Percentiles rank a stretch among this genome's conserved stretches.
Conservation (phyloP, 2,888 invertebrate genomes). For the Cyclophora punctaria region DNA sequence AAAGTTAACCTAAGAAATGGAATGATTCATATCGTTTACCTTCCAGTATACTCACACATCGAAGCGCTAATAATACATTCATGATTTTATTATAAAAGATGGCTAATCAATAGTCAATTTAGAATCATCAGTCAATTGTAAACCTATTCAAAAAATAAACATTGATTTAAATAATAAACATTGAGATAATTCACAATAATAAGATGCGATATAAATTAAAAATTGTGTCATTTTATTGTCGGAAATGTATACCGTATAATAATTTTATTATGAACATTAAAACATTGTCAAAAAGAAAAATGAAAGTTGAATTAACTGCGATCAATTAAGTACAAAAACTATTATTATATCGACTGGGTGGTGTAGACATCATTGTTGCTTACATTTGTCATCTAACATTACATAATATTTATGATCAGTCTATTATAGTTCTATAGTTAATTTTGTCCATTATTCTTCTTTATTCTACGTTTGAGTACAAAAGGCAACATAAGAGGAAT, state of each 20-base stretch:
- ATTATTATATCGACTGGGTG: conserved; percentile 26
- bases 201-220: conserved; percentile 55
- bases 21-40: conserved; percentile 61
- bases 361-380: conserved; percentile 66
- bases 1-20: conserved; percentile 58
- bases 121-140: conserved; percentile 64
- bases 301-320: conserved; percentile 52
- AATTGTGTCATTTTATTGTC: conserved; percentile 67
- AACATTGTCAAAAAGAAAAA: conserved; percentile 68
- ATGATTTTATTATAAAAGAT: conserved; percentile 47
- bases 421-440: conserved; percentile 71
- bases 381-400: conserved; percentile 73
- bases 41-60: conserved; percentile 68
- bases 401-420: conserved; percentile 75
- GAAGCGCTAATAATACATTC: conserved; percentile 45
- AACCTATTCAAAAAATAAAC: conserved; percentile 62
- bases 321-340: conserved; percentile 64
- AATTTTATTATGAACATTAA: conserved; percentile 35
- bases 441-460: conserved; percentile 70
- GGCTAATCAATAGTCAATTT: conserved; percentile 50
- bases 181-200: conserved; percentile 54
- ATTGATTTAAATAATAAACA: conserved; percentile 49
- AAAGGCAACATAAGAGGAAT: conserved; percentile 66
- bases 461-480: conserved; percentile 54
- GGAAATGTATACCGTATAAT: conserved; percentile 36